Evolutionary conservation across 2,888 invertebrate genomes (phyloP).

Genomic region (Nysson spinosus): DNA sequence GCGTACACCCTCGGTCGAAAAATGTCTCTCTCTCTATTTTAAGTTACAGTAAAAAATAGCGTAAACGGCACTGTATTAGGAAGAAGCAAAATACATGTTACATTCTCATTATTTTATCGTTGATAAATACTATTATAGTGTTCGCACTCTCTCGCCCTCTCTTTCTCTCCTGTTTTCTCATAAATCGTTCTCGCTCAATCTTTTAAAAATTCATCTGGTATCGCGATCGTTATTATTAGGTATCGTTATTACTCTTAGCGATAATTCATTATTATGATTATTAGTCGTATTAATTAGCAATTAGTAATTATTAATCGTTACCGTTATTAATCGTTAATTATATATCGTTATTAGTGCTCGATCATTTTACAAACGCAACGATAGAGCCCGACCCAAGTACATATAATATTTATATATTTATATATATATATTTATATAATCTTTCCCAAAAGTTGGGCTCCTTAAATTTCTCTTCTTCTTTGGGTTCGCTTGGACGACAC

Average conservation of each 20-base stretch:
- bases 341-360: constrained; percentile 45
- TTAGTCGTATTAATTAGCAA: constrained; percentile 45
- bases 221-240: constrained; percentile 45
- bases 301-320: constrained; percentile 50
- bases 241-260: constrained; percentile 46
- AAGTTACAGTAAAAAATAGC: constrained; percentile 77
- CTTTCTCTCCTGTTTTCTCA: constrained; percentile 13
- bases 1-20: constrained; percentile 42
- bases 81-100: constrained; percentile 77
- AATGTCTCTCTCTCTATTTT: constrained; percentile 50
- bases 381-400: constrained; percentile 28
- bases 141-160: constrained; percentile 19
- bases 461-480: constrained; percentile 3
- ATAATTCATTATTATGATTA: constrained; percentile 48
- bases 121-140: constrained; percentile 73
- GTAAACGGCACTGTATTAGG: constrained; percentile 78
- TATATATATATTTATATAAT: too few species aligned
- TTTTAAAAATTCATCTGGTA: constrained; percentile 59
- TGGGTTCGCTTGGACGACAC: background rate
- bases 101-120: constrained; percentile 74
- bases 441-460: too few species aligned
- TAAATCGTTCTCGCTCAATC: too few species aligned
- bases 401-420: too few species aligned
- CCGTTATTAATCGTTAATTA: constrained; percentile 42
- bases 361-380: constrained; percentile 54